Evolutionary conservation across 2,797 vertebrate species (phyloP).

Genomic region (Arnoldichthys spilopterus): DNA sequence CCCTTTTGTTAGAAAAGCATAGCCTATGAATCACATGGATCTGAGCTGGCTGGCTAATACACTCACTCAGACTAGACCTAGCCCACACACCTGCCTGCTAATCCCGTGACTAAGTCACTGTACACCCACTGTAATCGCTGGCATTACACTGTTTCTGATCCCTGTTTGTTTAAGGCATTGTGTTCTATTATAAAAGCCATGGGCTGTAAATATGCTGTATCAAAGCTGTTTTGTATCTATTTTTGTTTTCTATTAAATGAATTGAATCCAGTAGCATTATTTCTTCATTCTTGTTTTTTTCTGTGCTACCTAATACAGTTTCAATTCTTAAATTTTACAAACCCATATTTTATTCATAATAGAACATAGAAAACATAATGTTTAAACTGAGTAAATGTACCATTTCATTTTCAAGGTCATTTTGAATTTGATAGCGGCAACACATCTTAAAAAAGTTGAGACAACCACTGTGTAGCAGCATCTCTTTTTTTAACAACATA

Average conservation of each 20-base stretch:
- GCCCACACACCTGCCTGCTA: background rate
- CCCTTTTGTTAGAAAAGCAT: background rate
- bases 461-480: no score
- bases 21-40: conserved; percentile 15
- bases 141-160: conserved; percentile 3
- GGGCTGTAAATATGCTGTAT: conserved; percentile 75
- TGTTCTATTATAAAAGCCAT: conserved; percentile 48
- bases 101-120: background rate
- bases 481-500: no score
- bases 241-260: conserved; percentile 83
- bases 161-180: conserved; percentile 66
- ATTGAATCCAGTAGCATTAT: conserved; percentile 49
- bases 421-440: no score
- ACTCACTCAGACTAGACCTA: background rate
- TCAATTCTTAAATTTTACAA: no score
- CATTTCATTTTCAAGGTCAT: no score
- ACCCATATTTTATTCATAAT: no score
- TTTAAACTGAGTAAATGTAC: no score
- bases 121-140: background rate
- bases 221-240: conserved; percentile 69
- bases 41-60: conserved; percentile 9
- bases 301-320: no score
- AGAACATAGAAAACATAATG: no score
- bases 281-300: background rate
- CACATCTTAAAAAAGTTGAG: no score